Evolutionary conservation across 1,140 invertebrate species (phyloP).

Genomic region (Sminthurinus signatus): DNA sequence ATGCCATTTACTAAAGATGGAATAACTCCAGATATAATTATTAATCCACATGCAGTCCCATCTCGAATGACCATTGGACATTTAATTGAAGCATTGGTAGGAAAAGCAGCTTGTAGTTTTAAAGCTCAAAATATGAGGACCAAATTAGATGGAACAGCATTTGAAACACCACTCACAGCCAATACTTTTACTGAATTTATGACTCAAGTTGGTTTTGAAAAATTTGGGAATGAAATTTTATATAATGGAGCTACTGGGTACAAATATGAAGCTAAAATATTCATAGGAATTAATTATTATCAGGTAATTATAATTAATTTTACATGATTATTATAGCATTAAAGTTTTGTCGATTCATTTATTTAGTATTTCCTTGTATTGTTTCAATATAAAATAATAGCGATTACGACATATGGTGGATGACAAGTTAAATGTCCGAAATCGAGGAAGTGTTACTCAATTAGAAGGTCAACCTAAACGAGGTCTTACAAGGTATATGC

Average conservation of each 20-base stretch:
- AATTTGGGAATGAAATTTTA: constrained; percentile 72
- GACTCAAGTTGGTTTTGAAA: constrained; percentile 3
- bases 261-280: constrained; percentile 92
- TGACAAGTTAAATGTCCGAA: constrained; percentile 96
- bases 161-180: constrained; percentile 64
- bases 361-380: no score
- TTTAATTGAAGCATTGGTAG: constrained; percentile 97
- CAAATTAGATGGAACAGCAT: constrained; percentile 81
- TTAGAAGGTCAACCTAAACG: constrained; percentile 97
- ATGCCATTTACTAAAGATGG: constrained; percentile 98
- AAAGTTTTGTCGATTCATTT: no score
- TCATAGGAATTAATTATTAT: constrained; percentile 90
- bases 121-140: constrained; percentile 75
- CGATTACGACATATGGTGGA: constrained; percentile 99
- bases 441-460: constrained; percentile 92
- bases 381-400: constrained; percentile 23
- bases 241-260: constrained; percentile 95
- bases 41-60: constrained; percentile 98
- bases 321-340: no score
- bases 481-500: constrained; percentile 80
- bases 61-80: constrained; percentile 99
- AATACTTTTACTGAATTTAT: constrained; percentile 11
- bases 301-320: constrained; percentile 48
- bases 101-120: constrained; percentile 71
- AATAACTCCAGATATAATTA: constrained; percentile 94